Base-by-base conservation (phyloP, 2,113 vertebrate species). In the Oxyura jamaicensis region DNA sequence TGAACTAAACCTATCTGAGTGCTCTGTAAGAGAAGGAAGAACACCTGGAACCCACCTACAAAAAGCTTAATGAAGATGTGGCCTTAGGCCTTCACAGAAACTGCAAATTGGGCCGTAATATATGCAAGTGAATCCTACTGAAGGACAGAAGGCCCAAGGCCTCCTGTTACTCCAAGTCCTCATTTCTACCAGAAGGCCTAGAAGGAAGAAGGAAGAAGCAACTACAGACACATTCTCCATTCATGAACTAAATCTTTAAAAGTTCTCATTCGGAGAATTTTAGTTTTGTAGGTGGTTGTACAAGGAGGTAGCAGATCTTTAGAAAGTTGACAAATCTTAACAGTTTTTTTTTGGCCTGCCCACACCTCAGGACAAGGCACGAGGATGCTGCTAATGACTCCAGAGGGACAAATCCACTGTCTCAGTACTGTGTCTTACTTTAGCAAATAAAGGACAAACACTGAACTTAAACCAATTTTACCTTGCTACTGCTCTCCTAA, bases 81-180 rank as follows among this genome's bases (percentile, higher is more conserved):
- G 9, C 17, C 35, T 69, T 73, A 39, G 31, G 19, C 52, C 20
- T 83, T 77, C 60, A 53, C 10, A 69, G 52, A 80, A 77, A 83
- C 3, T 0, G 1, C 23, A 86, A 67, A 59, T 78, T 36, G 77
- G 50, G 3, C 2, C 0, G 0, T 11, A 26, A 26, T 2, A 29
- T 0, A 0, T 6, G 10, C 28, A 42, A 26, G 7, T 0, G 1
- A 25, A 65, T 33, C 22, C 88, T 68, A 60, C 16, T n/a, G 44
- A 90, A 66, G 35, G 41, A 52, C 29, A 33, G 67, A 62, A 11
- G 4, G 63, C 11, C 39, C 31, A 53, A 31, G 21, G 28, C 4
- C 26, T 58, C 35, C 13, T 72, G 62, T 66, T 77, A 15, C n/a
- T 78, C 59, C 76, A 44, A 74, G 28, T 10, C 25, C 22, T 36